Percentiles rank a stretch among this genome's conserved stretches.
Evolutionary conservation across 1,140 invertebrate species (phyloP).

Genomic region (Diploscapter pachys): DNA sequence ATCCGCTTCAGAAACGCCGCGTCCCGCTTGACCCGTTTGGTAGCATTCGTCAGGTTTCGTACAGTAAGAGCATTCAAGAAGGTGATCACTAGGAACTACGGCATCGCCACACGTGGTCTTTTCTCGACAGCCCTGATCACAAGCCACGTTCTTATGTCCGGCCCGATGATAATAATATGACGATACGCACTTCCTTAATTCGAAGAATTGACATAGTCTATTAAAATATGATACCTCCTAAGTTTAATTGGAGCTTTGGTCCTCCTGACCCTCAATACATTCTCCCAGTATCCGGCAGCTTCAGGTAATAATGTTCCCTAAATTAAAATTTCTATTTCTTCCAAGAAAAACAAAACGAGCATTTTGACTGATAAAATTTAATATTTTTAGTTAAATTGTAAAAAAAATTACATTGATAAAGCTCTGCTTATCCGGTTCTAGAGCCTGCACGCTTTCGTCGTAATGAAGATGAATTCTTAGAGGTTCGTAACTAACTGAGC

Average conservation of each 20-base stretch:
- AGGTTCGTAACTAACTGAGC: conserved; percentile 23
- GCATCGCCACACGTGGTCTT: conserved; percentile 55
- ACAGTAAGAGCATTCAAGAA: conserved; percentile 41
- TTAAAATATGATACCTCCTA: conserved; percentile 25
- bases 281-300: conserved; percentile 41
- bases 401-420: conserved; percentile 38
- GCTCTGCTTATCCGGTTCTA: conserved; percentile 35
- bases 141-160: conserved; percentile 34
- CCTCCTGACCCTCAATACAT: conserved; percentile 37
- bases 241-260: conserved; percentile 31
- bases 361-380: no score
- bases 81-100: conserved; percentile 45
- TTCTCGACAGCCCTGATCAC: conserved; percentile 41
- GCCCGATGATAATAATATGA: conserved; percentile 38
- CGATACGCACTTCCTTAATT: conserved; percentile 39
- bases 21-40: conserved; percentile 31
- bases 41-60: conserved; percentile 41
- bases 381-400: neutral
- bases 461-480: conserved; percentile 40
- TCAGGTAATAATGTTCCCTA: conserved; percentile 36
- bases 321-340: neutral
- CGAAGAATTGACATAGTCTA: neutral
- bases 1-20: conserved; percentile 79
- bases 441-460: conserved; percentile 33
- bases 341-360: no score